Conservation (phyloP, 2,113 vertebrate species). For the Ivindomyrus marchei region DNA sequence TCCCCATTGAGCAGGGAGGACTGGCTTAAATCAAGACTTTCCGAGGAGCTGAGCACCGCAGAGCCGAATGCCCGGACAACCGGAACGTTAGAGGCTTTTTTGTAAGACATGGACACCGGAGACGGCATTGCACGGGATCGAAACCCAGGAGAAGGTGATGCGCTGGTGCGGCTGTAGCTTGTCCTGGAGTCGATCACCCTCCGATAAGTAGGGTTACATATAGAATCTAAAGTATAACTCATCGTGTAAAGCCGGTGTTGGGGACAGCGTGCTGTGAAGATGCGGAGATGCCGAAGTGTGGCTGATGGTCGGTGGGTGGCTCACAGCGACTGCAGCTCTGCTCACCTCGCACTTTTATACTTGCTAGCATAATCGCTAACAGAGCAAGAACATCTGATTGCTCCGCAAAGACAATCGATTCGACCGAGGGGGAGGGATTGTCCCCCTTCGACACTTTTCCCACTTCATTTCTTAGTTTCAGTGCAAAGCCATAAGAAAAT, state of each 20-base stretch:
- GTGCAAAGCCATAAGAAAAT: background rate
- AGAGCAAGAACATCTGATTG: conserved; percentile 8
- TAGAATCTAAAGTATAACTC: conserved; percentile 69
- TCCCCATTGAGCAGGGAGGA: conserved; percentile 70
- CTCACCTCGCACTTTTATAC: conserved; percentile 15
- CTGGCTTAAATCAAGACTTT: conserved; percentile 71
- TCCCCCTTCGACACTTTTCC: background rate
- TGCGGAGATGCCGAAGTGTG: background rate
- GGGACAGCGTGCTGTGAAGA: background rate
- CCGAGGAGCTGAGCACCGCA: conserved; percentile 62
- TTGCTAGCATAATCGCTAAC: conserved; percentile 1
- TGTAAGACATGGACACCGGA: conserved; percentile 60
- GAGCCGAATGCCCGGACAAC: conserved; percentile 48
- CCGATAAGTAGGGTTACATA: conserved; percentile 68
- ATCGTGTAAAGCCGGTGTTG: conserved; percentile 2
- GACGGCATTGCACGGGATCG: conserved; percentile 64
- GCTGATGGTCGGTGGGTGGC: conserved; percentile 6
- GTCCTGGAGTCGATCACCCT: conserved; percentile 65
- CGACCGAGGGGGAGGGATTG: background rate
- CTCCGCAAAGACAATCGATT: background rate
- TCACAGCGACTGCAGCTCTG: background rate
- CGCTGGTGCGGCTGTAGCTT: conserved; percentile 60
- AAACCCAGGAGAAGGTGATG: conserved; percentile 67
- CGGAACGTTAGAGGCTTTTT: conserved; percentile 51
- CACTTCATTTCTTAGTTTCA: background rate